Evolutionary conservation across 1,140 invertebrate species (phyloP), one percentile per base, ranked within the genome.

Genomic region (Rhynchophorus ferrugineus): DNA sequence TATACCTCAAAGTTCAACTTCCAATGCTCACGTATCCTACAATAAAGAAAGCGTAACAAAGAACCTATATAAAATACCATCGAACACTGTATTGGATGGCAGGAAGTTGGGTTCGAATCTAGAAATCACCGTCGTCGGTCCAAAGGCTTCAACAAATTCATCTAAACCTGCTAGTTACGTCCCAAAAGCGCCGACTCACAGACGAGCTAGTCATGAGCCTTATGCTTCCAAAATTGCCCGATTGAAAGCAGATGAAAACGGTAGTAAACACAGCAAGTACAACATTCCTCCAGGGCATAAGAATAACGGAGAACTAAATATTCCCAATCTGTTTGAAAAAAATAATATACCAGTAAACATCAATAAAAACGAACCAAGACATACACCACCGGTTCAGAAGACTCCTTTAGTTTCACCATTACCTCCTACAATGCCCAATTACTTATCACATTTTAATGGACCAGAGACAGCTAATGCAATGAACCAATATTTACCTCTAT

Each of bases 101-200:
- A 52, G 66, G 29, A 58, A 64, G 22, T 69, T 78, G 3, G 75
- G 73, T 1, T 75, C 76, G 0, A 79, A 80, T 60, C 58, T 82
- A 42, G 78, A 82, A 65, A 81, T 82, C 29, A 82, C 78, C 0
- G 57, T 81, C 55, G 77, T 82, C 1, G 59, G 55, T 11, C 44
- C 57, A 7, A 58, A 60, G 38, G n/a, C 14, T 3, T 9, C 44
- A 3, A n/a, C 7, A n/a, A 24, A 9, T 13, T 18, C 42, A 3
- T 22, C 3, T 33, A 24, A 14, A n/a, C 19, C 42, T 2, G 19
- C 3, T 34, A 18, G n/a, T 2, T 17, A 5, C 1, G 13, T n/a
- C 3, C 6, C 14, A 37, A 33, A 35, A 17, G 18, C 22, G 20
- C 14, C 49, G 18, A 5, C 54, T 8, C 56, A 60, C 19, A 62